Evolutionary conservation across 2,888 invertebrate species (phyloP), one percentile per base, ranked within the genome.

Genomic region (Polymixis flavicincta): DNA sequence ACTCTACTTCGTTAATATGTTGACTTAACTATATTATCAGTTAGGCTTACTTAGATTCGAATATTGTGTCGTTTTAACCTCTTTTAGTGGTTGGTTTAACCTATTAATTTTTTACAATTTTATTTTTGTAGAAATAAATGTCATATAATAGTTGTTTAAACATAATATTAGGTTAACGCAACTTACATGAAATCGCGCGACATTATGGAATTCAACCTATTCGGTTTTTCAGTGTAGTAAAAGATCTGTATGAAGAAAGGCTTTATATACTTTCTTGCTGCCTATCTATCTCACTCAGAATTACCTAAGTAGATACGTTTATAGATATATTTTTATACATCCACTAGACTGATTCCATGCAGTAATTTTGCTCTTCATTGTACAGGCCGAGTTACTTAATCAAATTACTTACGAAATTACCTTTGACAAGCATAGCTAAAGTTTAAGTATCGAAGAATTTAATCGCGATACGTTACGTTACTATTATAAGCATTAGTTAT

Each of bases 401-500:
- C 1, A 71, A 60, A 28, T 22, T 13, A 42, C 28, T 61, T 7
- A 42, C 4, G 11, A 42, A 73, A 64, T 37, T 28, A 14, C 19
- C 14, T 45, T 69, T 55, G 59, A 74, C 57, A 57, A 28, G 28
- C 9, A 9, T 52, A 52, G 45, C 25, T 72, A 64, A 55, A 55
- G 19, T 6, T 45, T 37, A n/a, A n/a, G n/a, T n/a, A n/a, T 9
- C 9, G 2, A 42, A 25, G n/a, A 54, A 60, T 57, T 19, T 48
- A 50, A 55, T 78, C 54, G 55, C 55, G n/a, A 48, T 37, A 59
- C 42, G 25, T 22, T 28, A 63, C 50, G 50, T 42, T 59, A 59
- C 19, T 28, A 64, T 59, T 14, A 6, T 45, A n/a, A 14, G 3
- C 13, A 45, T 11, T 17, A 37, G 22, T 32, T 55, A 63, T 50